Evolutionary conservation across 2,797 vertebrate genomes (phyloP), one percentile per base, ranked within the genome.

Genomic region (Mus minutoides): DNA sequence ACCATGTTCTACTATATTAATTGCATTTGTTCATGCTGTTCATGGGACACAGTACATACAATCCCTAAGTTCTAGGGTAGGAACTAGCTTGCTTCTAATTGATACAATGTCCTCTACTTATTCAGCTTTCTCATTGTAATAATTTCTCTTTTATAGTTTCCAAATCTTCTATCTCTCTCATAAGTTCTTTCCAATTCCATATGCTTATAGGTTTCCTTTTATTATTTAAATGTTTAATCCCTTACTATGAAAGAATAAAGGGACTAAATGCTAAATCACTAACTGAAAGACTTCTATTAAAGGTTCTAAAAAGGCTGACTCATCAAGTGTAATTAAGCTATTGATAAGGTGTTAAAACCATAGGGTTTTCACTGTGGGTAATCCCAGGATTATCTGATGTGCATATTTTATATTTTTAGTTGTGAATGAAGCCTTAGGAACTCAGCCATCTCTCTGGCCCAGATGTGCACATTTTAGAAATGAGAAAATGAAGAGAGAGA

Each of bases 341-440:
- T 91, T 92, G 37, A 88, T 3, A 54, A 40, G 29, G 69, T 88
- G 16, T 95, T 76, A 95, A 96, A 95, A 96, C 54, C 58, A 90
- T 49, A 86, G 21, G 29, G 17, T 43, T 84, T 62, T 46, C 11
- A 58, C 22, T 80, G n/a, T 37, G 37, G 37, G 37, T 26, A 79
- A 58, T 82, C 34, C 31, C 9, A 12, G 58, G 54, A 82, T 58
- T 82, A 82, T 58, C n/a, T 26, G 3, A 58, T 40, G 54, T 58
- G 13, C 22, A 16, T 58, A 40, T 82, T 82, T 58, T 58, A 9
- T n/a, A n/a, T n/a, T 79, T 80, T 58, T 82, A 37, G n/a, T 58
- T 82, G n/a, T 58, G n/a, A 58, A 14, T 82, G 54, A 40, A 82
- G 79, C 54, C 22, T 82, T 58, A 82, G 58, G 21, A 58, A 34